Percentiles rank a stretch among this genome's conserved stretches.
These are phyloP conservation scores for Hydraecia micacea DNA, from an alignment of 2,888 invertebrate genomes.

Conservation along the genomic window DNA sequence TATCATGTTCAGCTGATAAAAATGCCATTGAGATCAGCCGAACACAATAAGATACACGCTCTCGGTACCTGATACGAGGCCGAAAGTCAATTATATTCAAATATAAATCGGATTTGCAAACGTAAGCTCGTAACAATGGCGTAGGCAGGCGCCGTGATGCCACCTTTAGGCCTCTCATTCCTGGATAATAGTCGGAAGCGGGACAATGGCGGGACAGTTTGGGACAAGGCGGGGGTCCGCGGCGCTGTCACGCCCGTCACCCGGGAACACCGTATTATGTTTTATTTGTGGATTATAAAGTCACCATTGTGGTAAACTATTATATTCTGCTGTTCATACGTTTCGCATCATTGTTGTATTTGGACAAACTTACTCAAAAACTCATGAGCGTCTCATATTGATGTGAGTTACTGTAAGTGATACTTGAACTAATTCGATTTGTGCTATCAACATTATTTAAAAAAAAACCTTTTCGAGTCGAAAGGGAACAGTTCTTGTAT, in stretches of 20 bases:
- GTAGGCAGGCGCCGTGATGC: slow-evolving; percentile 82
- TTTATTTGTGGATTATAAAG: slow-evolving; percentile 78
- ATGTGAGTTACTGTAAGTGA: slow-evolving; percentile 52
- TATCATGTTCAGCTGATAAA: slow-evolving; percentile 89
- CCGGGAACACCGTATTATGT: slow-evolving; percentile 71
- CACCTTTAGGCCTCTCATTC: slow-evolving; percentile 72
- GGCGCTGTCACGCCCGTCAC: slow-evolving; percentile 65
- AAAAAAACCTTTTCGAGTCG: not conserved
- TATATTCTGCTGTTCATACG: slow-evolving; percentile 59
- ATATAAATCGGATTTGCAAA: slow-evolving; percentile 90
- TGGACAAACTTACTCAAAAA: slow-evolving; percentile 36
- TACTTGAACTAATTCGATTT: slow-evolving; percentile 31
- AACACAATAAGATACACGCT: slow-evolving; percentile 86
- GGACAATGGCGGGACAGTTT: slow-evolving; percentile 71
- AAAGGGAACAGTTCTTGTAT: not conserved
- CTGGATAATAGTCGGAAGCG: slow-evolving; percentile 75
- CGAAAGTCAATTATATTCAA: slow-evolving; percentile 90
- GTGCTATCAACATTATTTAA: not conserved
- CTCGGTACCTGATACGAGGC: slow-evolving; percentile 86
- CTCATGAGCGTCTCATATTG: slow-evolving; percentile 16
- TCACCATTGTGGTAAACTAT: slow-evolving; percentile 73
- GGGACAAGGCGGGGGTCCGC: slow-evolving; percentile 69
- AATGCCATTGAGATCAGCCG: slow-evolving; percentile 88
- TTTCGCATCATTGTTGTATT: slow-evolving; percentile 58
- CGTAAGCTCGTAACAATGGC: slow-evolving; percentile 87